Percentiles rank a stretch among this genome's conserved stretches.
Conservation (phyloP, 2,888 invertebrate genomes). For the Erebia aethiops region DNA sequence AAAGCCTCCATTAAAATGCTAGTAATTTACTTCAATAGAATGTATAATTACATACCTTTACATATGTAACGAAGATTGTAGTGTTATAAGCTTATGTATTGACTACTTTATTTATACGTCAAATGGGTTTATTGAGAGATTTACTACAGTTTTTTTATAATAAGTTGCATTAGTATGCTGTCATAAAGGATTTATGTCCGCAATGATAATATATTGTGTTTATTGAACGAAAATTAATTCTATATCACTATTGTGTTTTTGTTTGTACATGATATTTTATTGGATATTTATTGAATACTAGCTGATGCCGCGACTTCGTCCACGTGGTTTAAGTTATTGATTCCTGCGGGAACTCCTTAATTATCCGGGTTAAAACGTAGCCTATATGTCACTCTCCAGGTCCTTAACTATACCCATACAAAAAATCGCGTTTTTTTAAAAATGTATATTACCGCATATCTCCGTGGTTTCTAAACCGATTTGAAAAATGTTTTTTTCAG, state of each 20-base stretch:
- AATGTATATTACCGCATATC: too few relatives aligned
- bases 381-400: too few relatives aligned
- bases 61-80: constrained; percentile 11
- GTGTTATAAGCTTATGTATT: constrained; percentile 3
- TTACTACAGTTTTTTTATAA: neutral
- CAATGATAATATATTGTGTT: neutral
- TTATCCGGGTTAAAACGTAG: too few relatives aligned
- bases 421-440: too few relatives aligned
- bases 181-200: constrained; percentile 2
- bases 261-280: neutral
- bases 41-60: constrained; percentile 13
- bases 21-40: constrained; percentile 11
- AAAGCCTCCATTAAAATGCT: constrained; percentile 13
- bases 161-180: constrained; percentile 1
- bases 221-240: neutral
- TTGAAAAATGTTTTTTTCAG: too few relatives aligned
- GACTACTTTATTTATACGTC: neutral
- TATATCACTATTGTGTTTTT: neutral
- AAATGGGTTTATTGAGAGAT: constrained; percentile 14
- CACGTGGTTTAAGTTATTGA: too few relatives aligned
- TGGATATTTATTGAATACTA: too few relatives aligned
- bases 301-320: too few relatives aligned
- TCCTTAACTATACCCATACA: too few relatives aligned
- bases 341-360: too few relatives aligned
- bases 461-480: too few relatives aligned